Percentiles rank a stretch among this genome's conserved stretches.
phyloP scores from a whole-genome alignment of 2,113 vertebrate species.

The Leucopsar rothschildi region DNA sequence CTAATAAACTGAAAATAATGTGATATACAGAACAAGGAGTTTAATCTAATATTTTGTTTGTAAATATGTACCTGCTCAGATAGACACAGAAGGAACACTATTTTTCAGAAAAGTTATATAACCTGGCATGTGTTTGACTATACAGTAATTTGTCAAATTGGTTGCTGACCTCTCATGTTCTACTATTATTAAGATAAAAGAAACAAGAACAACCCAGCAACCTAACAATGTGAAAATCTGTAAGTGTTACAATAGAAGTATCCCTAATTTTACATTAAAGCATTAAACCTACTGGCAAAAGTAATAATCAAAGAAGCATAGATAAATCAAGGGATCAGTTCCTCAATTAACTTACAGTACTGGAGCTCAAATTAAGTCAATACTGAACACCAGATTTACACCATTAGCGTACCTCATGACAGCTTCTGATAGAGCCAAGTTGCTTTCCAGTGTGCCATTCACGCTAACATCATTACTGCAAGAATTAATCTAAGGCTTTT shows the following conservation, averaged over 20 bases:
- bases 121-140: not conserved
- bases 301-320: not conserved
- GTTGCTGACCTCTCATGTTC: not conserved
- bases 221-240: accelerated
- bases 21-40: not conserved
- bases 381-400: not conserved
- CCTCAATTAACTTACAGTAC: not conserved
- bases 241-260: not conserved
- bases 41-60: not conserved
- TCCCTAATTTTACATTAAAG: not conserved
- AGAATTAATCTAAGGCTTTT: not conserved
- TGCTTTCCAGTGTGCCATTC: not conserved
- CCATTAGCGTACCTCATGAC: not conserved
- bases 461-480: accelerated
- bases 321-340: not conserved
- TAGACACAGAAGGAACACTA: not conserved
- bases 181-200: not conserved
- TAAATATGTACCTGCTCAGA: not conserved
- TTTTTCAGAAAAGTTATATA: not conserved
- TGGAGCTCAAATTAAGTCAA: not conserved
- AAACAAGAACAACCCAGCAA: not conserved
- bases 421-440: not conserved
- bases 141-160: not conserved
- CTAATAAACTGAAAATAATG: not conserved
- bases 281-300: not conserved